These are phyloP conservation scores for Xiphophorus birchmanni DNA, from an alignment of 2,797 vertebrate genomes.

Conservation along the genomic window DNA sequence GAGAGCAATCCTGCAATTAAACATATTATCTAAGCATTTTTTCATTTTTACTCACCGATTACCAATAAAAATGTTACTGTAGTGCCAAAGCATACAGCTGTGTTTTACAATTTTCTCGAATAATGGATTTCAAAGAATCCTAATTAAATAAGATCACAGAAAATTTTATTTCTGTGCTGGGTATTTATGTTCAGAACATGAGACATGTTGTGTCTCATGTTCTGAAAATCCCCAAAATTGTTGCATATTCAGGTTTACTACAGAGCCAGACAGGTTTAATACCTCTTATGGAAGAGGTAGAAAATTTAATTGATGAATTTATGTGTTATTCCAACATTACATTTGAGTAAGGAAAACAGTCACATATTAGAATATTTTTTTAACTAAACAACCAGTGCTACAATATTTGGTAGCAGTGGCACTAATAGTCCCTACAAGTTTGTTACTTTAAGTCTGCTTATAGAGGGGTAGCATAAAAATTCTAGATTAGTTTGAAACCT, in stretches of 20 bases:
- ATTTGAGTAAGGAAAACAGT: background rate
- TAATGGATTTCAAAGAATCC: background rate
- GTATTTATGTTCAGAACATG: too few species aligned
- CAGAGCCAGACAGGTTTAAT: background rate
- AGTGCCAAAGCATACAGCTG: background rate
- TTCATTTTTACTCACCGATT: background rate
- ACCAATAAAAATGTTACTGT: background rate
- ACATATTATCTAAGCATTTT: background rate
- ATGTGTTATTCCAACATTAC: background rate
- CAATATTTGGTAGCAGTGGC: background rate
- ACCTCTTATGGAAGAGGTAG: background rate
- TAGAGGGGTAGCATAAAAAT: background rate
- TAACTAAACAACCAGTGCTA: background rate
- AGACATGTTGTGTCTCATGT: background rate
- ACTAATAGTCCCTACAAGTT: background rate
- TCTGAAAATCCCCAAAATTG: background rate
- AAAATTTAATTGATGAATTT: background rate
- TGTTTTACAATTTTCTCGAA: background rate
- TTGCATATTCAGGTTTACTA: background rate
- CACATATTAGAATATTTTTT: background rate
- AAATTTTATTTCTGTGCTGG: too few species aligned
- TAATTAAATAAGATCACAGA: background rate
- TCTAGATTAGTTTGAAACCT: background rate
- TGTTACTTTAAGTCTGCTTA: background rate
- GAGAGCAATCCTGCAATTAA: background rate